Conservation (phyloP, 2,888 invertebrate species). For the Baronia brevicornis region DNA sequence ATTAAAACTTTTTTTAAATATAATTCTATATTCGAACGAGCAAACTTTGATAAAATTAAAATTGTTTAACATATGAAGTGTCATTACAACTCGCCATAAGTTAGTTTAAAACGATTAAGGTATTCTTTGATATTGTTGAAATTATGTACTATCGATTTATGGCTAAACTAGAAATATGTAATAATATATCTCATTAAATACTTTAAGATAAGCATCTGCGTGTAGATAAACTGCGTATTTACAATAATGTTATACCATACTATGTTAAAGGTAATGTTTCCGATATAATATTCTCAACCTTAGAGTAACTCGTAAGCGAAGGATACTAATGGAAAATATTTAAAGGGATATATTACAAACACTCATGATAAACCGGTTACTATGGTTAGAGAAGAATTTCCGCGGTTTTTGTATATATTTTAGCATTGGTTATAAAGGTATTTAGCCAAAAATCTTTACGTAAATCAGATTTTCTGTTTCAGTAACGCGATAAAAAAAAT, state of each 20-base stretch:
- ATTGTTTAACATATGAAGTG: constrained; percentile 70
- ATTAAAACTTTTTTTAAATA: constrained; percentile 63
- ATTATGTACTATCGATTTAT: constrained; percentile 69
- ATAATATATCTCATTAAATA: constrained; percentile 48
- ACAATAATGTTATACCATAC: constrained; percentile 48
- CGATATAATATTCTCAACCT: constrained; percentile 44
- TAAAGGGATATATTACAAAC: constrained; percentile 60
- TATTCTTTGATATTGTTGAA: constrained; percentile 67
- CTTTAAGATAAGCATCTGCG: constrained; percentile 55
- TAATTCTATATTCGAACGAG: constrained; percentile 73
- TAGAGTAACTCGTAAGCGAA: constrained; percentile 50
- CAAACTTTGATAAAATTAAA: constrained; percentile 75
- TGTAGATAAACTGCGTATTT: constrained; percentile 52
- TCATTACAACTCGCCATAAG: constrained; percentile 39
- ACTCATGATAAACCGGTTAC: constrained; percentile 59
- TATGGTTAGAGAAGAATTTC: constrained; percentile 28
- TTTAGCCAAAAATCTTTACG: no score
- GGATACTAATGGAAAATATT: constrained; percentile 46
- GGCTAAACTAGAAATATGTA: constrained; percentile 64
- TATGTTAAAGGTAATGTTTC: constrained; percentile 38
- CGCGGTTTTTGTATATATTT: no score
- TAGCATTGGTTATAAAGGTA: no score
- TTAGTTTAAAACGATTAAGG: constrained; percentile 50
- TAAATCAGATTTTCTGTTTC: no score
- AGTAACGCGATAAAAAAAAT: no score